These are phyloP conservation scores for Gymnarchus niloticus DNA, from an alignment of 2,113 vertebrate genomes.

Conservation along the genomic window DNA sequence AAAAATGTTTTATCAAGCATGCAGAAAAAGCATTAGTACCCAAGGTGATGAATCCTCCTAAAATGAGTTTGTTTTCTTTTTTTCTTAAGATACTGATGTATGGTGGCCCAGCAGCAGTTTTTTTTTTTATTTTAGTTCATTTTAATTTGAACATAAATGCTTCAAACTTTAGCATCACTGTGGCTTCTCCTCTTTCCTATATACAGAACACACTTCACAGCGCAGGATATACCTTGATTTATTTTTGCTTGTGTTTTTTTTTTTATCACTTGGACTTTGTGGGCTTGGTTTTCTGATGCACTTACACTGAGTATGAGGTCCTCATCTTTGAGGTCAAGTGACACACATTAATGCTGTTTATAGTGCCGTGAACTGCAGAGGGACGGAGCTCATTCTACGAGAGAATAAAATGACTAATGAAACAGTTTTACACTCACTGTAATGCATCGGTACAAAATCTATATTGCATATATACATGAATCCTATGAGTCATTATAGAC, in stretches of 20 bases:
- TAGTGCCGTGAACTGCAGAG: background rate
- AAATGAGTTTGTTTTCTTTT: no score
- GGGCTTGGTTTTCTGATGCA: background rate
- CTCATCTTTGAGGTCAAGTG: background rate
- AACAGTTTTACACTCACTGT: background rate
- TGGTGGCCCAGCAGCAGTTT: no score
- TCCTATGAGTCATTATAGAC: background rate
- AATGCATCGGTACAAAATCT: no score
- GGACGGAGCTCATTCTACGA: background rate
- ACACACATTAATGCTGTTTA: background rate
- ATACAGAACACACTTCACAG: background rate
- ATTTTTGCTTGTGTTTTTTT: background rate
- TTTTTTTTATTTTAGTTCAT: no score
- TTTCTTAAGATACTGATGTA: no score
- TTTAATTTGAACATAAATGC: no score
- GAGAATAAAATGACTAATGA: background rate
- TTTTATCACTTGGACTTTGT: background rate
- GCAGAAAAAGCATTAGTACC: slow-evolving; percentile 36
- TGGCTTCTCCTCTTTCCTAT: background rate
- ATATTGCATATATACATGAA: background rate
- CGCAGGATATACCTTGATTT: background rate
- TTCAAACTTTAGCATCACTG: background rate
- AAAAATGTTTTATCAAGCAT: background rate
- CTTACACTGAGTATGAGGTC: background rate
- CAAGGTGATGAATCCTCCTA: slow-evolving; percentile 44